A percentile compares a stretch with the other conserved stretches of the same genome.
Evolutionary conservation across 1,140 invertebrate species (phyloP).

Genomic region (Eufriesea mexicana): DNA sequence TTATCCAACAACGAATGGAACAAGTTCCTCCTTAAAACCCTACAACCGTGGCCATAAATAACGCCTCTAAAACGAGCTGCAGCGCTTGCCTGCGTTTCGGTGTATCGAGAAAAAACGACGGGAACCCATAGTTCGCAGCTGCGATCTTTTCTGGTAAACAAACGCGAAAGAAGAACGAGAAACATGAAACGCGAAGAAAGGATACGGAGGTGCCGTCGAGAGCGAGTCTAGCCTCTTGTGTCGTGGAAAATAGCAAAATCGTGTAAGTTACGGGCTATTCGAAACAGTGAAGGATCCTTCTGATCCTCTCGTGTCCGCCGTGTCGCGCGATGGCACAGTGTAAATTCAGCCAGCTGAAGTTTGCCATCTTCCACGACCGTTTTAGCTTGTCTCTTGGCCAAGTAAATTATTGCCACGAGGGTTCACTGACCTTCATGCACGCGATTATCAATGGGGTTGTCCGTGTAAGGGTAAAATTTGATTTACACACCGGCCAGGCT

Average conservation of each 20-base stretch:
- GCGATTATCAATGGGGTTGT: conserved; percentile 28
- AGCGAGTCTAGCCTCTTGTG: neutral
- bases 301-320: neutral
- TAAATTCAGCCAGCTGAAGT: conserved; percentile 40
- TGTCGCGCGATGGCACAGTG: neutral
- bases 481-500: neutral
- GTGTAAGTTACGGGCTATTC: conserved; percentile 48
- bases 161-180: neutral
- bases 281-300: conserved; percentile 25
- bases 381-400: conserved; percentile 20
- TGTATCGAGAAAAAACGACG: neutral
- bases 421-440: conserved; percentile 48
- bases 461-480: conserved; percentile 5
- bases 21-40: neutral
- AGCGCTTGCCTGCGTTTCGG: neutral
- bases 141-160: neutral
- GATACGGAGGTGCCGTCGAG: neutral
- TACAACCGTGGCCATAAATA: neutral
- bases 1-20: neutral
- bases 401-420: conserved; percentile 30
- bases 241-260: conserved; percentile 36
- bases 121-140: conserved; percentile 7
- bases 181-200: neutral
- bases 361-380: conserved; percentile 21
- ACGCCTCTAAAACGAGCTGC: conserved; percentile 6